Percentiles rank a stretch among this genome's conserved stretches.
These are phyloP conservation scores for Osmerus eperlanus DNA, from an alignment of 2,113 vertebrate species.

Conservation along the genomic window DNA sequence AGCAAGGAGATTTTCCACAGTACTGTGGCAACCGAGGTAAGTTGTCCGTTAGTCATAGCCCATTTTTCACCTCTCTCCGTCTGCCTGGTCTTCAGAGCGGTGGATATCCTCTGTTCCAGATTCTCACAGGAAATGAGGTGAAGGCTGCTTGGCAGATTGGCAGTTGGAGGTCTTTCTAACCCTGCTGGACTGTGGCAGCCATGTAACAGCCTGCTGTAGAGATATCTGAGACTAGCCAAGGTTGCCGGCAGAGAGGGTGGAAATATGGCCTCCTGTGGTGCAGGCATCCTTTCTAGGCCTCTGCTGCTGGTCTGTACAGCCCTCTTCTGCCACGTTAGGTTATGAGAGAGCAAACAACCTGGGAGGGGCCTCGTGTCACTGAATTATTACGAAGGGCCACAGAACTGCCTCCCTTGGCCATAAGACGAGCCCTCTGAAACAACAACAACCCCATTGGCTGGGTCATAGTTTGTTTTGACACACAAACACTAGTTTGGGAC, in stretches of 20 bases:
- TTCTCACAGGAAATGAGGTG: background rate
- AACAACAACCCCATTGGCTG: background rate
- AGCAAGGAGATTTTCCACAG: constrained; percentile 60
- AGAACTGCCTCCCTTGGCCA: background rate
- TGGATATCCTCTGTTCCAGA: background rate
- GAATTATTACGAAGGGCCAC: background rate
- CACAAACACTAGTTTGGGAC: background rate
- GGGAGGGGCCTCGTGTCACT: too few species aligned
- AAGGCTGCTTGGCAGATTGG: too few species aligned
- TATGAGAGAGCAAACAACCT: background rate
- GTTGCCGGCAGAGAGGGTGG: background rate
- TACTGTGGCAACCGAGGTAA: constrained; percentile 67
- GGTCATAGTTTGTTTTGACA: constrained; percentile 20
- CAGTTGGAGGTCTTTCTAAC: background rate
- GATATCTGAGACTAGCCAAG: background rate
- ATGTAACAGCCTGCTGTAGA: background rate
- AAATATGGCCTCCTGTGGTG: constrained; percentile 6
- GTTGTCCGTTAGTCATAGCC: constrained; percentile 15
- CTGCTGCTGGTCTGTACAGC: background rate
- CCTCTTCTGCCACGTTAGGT: background rate
- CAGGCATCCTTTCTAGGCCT: background rate
- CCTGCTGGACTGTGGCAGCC: background rate
- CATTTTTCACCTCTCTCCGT: background rate
- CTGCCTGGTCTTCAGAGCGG: background rate
- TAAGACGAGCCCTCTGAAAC: background rate